A percentile compares a stretch with the other conserved stretches of the same genome.
phyloP scores from a whole-genome alignment of 2,113 vertebrate genomes.

The Takifugu flavidus region DNA sequence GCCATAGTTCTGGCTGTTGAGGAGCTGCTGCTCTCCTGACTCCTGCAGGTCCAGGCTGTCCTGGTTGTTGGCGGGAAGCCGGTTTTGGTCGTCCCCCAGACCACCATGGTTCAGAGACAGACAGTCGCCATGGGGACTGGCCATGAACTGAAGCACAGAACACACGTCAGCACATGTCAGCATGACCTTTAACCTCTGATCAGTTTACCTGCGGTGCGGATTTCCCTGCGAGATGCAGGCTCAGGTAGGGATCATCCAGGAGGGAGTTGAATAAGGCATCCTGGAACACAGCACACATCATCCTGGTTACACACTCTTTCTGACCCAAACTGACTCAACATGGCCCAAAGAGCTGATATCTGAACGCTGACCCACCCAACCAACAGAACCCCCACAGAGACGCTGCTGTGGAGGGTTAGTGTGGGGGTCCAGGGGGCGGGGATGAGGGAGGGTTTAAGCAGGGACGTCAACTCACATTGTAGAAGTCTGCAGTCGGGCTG shows the following conservation, averaged over 20 bases:
- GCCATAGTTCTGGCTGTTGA: constrained; percentile 77
- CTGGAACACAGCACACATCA: constrained; percentile 27
- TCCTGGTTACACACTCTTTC: too few species aligned
- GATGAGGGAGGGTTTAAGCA: background rate
- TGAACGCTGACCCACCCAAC: too few species aligned
- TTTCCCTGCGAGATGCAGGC: constrained; percentile 67
- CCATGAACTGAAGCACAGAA: constrained; percentile 64
- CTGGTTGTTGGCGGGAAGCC: constrained; percentile 67
- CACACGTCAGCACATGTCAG: background rate
- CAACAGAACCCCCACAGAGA: too few species aligned
- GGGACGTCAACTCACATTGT: constrained; percentile 57
- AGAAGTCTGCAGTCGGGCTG: constrained; percentile 64
- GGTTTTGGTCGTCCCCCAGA: constrained; percentile 33
- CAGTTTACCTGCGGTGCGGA: constrained; percentile 71
- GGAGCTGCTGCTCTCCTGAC: constrained; percentile 67
- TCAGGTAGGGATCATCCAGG: constrained; percentile 74
- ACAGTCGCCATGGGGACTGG: constrained; percentile 60
- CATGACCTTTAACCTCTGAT: too few species aligned
- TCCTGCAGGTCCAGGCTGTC: constrained; percentile 69
- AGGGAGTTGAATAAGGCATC: constrained; percentile 75
- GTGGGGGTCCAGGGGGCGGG: too few species aligned
- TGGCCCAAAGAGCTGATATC: too few species aligned
- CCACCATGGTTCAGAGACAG: constrained; percentile 70
- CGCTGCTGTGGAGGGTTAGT: too few species aligned
- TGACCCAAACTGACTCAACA: too few species aligned